Conservation (phyloP, 2,113 vertebrate genomes). For the Rhinogobius similis region DNA sequence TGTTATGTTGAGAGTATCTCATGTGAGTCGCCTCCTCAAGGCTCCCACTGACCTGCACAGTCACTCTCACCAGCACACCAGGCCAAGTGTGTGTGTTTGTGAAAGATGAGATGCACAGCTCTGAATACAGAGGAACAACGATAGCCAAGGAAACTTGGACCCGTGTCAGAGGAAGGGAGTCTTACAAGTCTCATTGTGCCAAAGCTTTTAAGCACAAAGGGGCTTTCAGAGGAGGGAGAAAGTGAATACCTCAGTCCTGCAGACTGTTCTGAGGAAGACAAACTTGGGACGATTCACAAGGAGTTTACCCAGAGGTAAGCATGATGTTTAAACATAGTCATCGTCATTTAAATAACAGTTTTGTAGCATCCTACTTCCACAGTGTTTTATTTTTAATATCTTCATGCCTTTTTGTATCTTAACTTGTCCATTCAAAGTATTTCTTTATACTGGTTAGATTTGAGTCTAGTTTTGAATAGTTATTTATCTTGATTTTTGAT, state of each 20-base stretch:
- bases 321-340: too few species aligned
- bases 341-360: too few species aligned
- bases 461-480: too few species aligned
- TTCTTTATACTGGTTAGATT: too few species aligned
- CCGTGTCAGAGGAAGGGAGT: slow-evolving; percentile 26
- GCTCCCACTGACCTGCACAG: slow-evolving; percentile 40
- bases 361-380: too few species aligned
- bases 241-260: slow-evolving; percentile 11
- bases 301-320: slow-evolving; percentile 37
- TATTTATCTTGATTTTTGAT: too few species aligned
- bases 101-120: slow-evolving; percentile 51
- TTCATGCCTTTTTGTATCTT: too few species aligned
- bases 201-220: slow-evolving; percentile 30
- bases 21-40: slow-evolving; percentile 60
- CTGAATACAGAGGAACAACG: slow-evolving; percentile 33
- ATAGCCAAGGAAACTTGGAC: slow-evolving; percentile 26
- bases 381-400: too few species aligned
- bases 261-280: not conserved
- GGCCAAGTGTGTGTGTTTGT: slow-evolving; percentile 18
- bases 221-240: slow-evolving; percentile 23
- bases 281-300: slow-evolving; percentile 8
- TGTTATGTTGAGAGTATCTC: slow-evolving; percentile 22
- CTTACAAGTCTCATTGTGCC: slow-evolving; percentile 42
- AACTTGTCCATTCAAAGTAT: too few species aligned
- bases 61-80: slow-evolving; percentile 18